Percentiles rank a stretch among this genome's conserved stretches.
These are phyloP conservation scores for Montipora cactus DNA, from an alignment of 64 coral and sea anemone genomes.

Conservation along the genomic window DNA sequence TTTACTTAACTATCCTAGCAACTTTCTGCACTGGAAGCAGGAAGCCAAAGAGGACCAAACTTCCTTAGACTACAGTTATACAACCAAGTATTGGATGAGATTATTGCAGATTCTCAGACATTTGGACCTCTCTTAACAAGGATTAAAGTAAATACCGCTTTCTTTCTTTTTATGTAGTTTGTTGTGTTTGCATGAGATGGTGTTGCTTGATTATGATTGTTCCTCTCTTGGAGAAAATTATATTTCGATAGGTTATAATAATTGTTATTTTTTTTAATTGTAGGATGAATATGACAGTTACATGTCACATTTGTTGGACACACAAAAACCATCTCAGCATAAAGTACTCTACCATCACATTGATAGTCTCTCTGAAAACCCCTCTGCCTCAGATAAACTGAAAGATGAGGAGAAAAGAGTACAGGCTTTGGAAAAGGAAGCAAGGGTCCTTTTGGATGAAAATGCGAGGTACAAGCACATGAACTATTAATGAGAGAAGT, in stretches of 20 bases:
- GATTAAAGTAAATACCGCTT: slow-evolving; percentile 70
- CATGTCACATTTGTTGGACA: slow-evolving; percentile 84
- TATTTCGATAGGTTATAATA: too few species aligned
- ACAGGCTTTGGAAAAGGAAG: slow-evolving; percentile 74
- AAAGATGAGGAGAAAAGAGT: slow-evolving; percentile 86
- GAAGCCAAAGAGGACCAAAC: slow-evolving; percentile 81
- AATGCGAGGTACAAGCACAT: slow-evolving; percentile 75
- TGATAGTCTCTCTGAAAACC: slow-evolving; percentile 75
- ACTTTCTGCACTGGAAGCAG: slow-evolving; percentile 67
- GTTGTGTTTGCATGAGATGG: too few species aligned
- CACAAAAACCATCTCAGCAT: slow-evolving; percentile 81
- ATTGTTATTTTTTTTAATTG: not conserved
- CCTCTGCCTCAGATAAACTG: slow-evolving; percentile 63
- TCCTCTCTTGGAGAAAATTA: too few species aligned
- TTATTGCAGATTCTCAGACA: slow-evolving; percentile 79
- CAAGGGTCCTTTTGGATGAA: slow-evolving; percentile 75
- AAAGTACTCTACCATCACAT: slow-evolving; percentile 82
- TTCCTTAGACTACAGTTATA: slow-evolving; percentile 93
- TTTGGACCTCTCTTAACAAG: slow-evolving; percentile 81
- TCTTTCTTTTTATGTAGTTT: not conserved
- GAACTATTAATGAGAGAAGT: not conserved
- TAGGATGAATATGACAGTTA: slow-evolving; percentile 99
- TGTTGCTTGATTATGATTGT: too few species aligned
- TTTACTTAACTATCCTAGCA: slow-evolving; percentile 53
- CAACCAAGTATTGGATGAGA: slow-evolving; percentile 76